Evolutionary conservation across 2,797 vertebrate species (phyloP), one percentile per base, ranked within the genome.

Genomic region (Staurois parvus): DNA sequence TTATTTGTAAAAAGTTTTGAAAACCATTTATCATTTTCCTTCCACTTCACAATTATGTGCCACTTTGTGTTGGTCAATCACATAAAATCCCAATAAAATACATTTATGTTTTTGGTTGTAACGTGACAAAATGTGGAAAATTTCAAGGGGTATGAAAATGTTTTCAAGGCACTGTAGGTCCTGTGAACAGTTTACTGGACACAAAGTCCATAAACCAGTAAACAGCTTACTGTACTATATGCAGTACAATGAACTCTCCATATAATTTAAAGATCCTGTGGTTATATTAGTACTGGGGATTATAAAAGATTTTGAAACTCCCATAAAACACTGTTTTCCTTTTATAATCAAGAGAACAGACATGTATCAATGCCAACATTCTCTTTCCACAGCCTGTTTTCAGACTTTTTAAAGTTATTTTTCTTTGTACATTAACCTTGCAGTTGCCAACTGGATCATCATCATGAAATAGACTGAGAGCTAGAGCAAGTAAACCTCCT

Each of bases 301-400:
- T 62, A 73, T 37, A 64, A 74, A 64, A 19, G n/a, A 62, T 34
- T 74, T n/a, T 64, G n/a, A 64, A 42, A 82, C 72, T 83, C 42
- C 66, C n/a, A 83, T 48, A 34, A 76, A 59, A 73, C 3, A 4
- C 73, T 76, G 45, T 30, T 24, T 17, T 75, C 21, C 15, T 83
- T 83, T 69, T 83, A 76, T 28, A 40, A 40, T 62, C 52, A 40
- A 32, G 62, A 34, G 64, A 83, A 45, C 29, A 68, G 42, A 37
- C 72, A 30, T 75, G 64, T 74, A 11, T 26, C 62, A 19, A 76
- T 83, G 30, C 62, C 62, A 67, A 68, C 15, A 75, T 67, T 26
- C 26, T 32, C 24, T 83, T 40, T 76, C 26, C n/a, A 37, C 30
- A 32, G 72, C n/a, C 64, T 56, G 48, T 42, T 70, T 48, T 68